These are phyloP conservation scores for Sphaerophoria taeniata DNA, from an alignment of 2,888 invertebrate genomes.

Conservation along the genomic window DNA sequence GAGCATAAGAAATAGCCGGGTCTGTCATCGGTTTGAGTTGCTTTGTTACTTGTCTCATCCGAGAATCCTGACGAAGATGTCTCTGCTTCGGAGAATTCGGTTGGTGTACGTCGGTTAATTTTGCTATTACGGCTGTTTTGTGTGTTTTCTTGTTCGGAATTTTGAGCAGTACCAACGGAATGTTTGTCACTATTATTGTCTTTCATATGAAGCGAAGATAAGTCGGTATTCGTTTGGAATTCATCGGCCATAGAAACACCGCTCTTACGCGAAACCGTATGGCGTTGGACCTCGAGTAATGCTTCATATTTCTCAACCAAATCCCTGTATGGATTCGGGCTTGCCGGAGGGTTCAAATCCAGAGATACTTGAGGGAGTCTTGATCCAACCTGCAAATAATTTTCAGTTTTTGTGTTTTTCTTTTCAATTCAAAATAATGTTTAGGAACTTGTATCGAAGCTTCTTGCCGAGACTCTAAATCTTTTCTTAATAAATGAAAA, in stretches of 20 bases:
- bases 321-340: slow-evolving; percentile 88
- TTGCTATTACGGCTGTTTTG: slow-evolving; percentile 81
- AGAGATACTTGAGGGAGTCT: slow-evolving; percentile 77
- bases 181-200: slow-evolving; percentile 55
- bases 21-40: slow-evolving; percentile 91
- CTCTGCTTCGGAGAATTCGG: slow-evolving; percentile 93
- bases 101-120: slow-evolving; percentile 88
- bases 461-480: slow-evolving; percentile 72
- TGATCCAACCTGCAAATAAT: slow-evolving; percentile 76
- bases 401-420: slow-evolving; percentile 43
- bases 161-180: slow-evolving; percentile 26
- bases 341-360: slow-evolving; percentile 80
- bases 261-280: slow-evolving; percentile 84
- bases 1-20: slow-evolving; percentile 93
- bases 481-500: slow-evolving; percentile 30
- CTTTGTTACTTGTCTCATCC: slow-evolving; percentile 92
- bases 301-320: slow-evolving; percentile 94
- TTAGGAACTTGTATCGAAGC: slow-evolving; percentile 46
- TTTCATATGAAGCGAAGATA: slow-evolving; percentile 79
- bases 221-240: slow-evolving; percentile 89
- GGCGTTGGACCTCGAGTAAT: slow-evolving; percentile 89
- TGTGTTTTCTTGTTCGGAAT: slow-evolving; percentile 57
- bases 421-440: slow-evolving; percentile 43
- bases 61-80: slow-evolving; percentile 93
- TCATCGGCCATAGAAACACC: slow-evolving; percentile 85